These are phyloP conservation scores for Anser brachyrhynchus DNA, from an alignment of 2,113 vertebrate species.

Conservation along the genomic window DNA sequence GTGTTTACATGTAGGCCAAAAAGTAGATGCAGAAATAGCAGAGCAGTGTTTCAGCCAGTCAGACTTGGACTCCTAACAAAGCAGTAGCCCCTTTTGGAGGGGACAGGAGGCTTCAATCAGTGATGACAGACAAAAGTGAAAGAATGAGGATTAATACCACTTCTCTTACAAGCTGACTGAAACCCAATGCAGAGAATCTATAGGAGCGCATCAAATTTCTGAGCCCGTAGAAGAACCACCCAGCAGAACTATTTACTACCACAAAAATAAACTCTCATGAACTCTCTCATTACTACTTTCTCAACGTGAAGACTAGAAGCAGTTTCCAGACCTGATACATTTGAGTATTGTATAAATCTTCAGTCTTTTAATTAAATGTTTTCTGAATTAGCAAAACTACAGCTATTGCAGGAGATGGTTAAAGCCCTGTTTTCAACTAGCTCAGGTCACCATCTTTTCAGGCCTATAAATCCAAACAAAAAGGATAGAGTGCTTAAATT, in stretches of 20 bases:
- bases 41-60: not conserved
- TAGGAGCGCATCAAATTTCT: not conserved
- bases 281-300: not conserved
- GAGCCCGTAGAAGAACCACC: not conserved
- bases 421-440: not conserved
- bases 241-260: not conserved
- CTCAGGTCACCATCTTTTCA: not conserved
- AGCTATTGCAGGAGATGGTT: not conserved
- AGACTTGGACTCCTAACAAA: not conserved
- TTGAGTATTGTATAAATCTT: not conserved
- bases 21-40: not conserved
- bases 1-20: not conserved
- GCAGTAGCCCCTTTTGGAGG: not conserved
- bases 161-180: not conserved
- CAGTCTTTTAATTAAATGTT: not conserved
- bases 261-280: not conserved
- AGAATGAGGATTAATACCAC: not conserved
- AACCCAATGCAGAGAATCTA: not conserved
- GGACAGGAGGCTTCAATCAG: not conserved
- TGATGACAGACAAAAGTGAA: not conserved
- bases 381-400: not conserved
- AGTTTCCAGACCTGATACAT: accelerated
- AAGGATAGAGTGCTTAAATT: not conserved
- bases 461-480: not conserved
- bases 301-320: not conserved